Base-by-base conservation (phyloP, 2,113 vertebrate genomes). In the Siniperca knerii region DNA sequence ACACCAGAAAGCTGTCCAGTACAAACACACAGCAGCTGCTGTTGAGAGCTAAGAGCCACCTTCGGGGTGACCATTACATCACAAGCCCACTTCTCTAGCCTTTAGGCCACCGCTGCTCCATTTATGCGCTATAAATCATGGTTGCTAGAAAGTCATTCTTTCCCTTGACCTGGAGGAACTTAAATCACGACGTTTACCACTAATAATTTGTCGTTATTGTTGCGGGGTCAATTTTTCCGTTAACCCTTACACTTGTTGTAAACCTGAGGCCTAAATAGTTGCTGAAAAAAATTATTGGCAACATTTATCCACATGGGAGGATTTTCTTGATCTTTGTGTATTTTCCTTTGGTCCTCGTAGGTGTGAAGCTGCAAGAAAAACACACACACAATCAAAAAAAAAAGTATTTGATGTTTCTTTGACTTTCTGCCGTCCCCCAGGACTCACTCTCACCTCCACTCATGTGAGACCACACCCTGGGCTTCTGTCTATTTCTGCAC, bases 391-490 rank as follows among this genome's bases (percentile, higher is more conserved):
- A 2, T 29, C 1, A 29, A 29, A 29, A 29, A 29, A 29, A 29
- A 29, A 84, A 37, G 29, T 58, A 40, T 77, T 64, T 82, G 81
- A 87, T 48, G 55, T 82, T 86, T 87, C 57, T 80, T 84, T 84
- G 88, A 88, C 84, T 87, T 79, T 92, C 75, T 92, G 81, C 91
- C 91, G 23, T 72, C 89, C 77, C 80, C 75, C 88, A 94, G 93
- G 93, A 89, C 58, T 25, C 75, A 72, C 80, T 82, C 89, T 92
- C 81, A 89, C 89, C 86, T 89, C 87, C 92, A 93, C 87, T 87
- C 89, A 93, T 76, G 84, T 79, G 90, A 85, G 82, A 84, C 83
- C 66, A 79, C 79, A 81, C 46, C 82, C 50, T 18, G 69, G 81
- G 48, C 86, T 71, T 77, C 69, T 79, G 80, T 86, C 79, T 66